Conservation (phyloP, 1,140 invertebrate genomes). For the Bicyclus anynana region DNA sequence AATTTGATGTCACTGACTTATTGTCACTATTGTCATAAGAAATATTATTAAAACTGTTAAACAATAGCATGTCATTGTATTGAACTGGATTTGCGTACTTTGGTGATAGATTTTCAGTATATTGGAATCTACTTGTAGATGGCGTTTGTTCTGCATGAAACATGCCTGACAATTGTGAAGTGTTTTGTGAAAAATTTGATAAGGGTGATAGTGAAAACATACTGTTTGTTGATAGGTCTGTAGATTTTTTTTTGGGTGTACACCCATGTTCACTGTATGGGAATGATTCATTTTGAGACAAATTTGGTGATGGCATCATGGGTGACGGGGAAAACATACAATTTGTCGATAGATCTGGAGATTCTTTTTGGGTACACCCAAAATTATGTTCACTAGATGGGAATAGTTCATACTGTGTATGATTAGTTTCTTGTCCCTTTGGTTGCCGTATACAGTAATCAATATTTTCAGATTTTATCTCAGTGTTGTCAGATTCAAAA, state of each 20-base stretch:
- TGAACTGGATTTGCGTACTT: no score
- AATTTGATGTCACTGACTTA: constrained; percentile 1
- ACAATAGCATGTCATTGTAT: no score
- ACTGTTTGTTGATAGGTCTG: no score
- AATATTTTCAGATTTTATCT: not conserved
- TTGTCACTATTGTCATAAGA: no score
- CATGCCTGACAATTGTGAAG: no score
- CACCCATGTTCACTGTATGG: not conserved
- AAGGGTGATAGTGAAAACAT: no score
- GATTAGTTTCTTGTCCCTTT: constrained; percentile 7
- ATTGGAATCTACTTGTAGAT: no score
- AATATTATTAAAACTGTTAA: no score
- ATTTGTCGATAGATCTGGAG: constrained; percentile 17
- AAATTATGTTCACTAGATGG: constrained; percentile 22
- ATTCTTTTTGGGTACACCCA: constrained; percentile 10
- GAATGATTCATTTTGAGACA: not conserved
- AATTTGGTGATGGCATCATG: not conserved
- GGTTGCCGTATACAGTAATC: not conserved
- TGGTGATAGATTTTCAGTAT: no score
- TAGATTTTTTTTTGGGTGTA: no score
- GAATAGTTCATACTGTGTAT: constrained; percentile 34
- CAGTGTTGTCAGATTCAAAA: constrained; percentile 8
- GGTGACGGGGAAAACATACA: not conserved
- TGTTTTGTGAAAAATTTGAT: no score
- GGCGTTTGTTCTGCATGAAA: not conserved